Evolutionary conservation across 2,113 vertebrate species (phyloP).

Genomic region (Thomomys bottae): DNA sequence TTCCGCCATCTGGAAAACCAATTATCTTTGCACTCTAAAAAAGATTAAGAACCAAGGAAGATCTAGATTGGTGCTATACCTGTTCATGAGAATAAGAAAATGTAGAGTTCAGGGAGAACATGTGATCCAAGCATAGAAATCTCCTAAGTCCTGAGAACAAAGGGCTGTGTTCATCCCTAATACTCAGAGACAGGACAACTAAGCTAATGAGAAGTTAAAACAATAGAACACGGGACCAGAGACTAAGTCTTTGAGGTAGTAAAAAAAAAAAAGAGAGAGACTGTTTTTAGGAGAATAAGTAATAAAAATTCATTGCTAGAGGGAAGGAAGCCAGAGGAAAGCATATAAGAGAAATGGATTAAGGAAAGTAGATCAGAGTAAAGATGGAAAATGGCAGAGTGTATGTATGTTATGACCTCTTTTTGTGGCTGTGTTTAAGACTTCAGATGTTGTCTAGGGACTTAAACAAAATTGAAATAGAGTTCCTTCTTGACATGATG

Average conservation of each 20-base stretch:
- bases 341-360: background rate
- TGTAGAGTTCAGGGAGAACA: background rate
- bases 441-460: background rate
- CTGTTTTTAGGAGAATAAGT: background rate
- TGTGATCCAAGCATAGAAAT: background rate
- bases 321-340: background rate
- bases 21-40: background rate
- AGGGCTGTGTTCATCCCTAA: background rate
- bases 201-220: background rate
- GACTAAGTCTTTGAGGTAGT: background rate
- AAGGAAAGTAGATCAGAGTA: background rate
- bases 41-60: background rate
- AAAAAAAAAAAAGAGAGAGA: too few species aligned
- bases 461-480: background rate
- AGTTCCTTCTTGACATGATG: background rate
- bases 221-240: background rate
- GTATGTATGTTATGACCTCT: background rate
- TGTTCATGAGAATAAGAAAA: background rate
- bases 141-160: background rate
- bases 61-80: background rate
- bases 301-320: background rate
- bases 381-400: background rate
- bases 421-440: background rate
- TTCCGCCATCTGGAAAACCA: background rate
- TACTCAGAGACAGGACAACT: background rate